Base-by-base conservation (phyloP, 2,888 invertebrate species). In the Heliconius charithonia region DNA sequence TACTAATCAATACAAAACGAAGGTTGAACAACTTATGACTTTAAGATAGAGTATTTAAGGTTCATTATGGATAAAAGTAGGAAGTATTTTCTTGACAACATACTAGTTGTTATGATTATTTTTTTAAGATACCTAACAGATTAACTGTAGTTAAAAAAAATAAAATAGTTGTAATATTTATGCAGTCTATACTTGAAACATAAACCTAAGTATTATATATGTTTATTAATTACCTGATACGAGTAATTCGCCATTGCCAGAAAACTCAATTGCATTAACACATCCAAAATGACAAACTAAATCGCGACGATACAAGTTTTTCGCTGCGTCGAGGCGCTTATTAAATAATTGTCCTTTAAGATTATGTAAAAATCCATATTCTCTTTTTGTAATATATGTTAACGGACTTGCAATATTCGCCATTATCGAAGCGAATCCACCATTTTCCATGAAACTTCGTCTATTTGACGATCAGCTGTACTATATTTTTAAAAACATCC, bases 211-310 rank as follows among this genome's bases (percentile, higher is more conserved):
- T 59, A 72, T 4, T 27, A 3, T 16, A 59, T 32, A 72, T 51
- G n/a, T 32, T 29, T 45, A 41, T 22, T 74, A 41, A 19, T 80
- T 95, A 98, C 98, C 98, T 89, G 99, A 99, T 85, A 97, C 96
- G 82, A 99, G 96, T 86, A 97, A 96, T 92, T 97, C 97, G 85
- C 98, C 98, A 93, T 98, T 97, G 84, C 96, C 96, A 75, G 98
- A 98, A 95, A 99, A 99, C 94, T 99, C 99, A 86, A 99, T 97
- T 82, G 99, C 98, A 95, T 99, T 99, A 79, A 99, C 98, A 96
- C 99, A 99, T 87, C 99, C 99, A 95, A 97, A 99, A 95, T 99
- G 99, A 83, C 98, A 97, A 83, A 97, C 95, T 79, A 99, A 96
- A 93, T 99, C 98, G 87, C 97, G 97, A 85, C 97, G 96, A 91